Conservation (phyloP, 2,113 vertebrate species). For the Elachura formosa region DNA sequence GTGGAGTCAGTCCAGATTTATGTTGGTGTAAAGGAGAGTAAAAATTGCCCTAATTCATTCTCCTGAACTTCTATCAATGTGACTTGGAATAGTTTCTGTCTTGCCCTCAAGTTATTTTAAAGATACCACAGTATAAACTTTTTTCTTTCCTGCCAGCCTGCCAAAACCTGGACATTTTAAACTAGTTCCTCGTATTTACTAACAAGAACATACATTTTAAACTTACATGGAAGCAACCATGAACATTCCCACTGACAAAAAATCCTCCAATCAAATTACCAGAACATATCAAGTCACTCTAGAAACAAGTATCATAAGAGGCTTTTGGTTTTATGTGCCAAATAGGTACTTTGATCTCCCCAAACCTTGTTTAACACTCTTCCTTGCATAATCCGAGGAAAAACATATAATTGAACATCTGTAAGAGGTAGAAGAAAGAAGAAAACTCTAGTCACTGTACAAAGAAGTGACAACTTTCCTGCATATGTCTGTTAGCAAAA, state of each 20-base stretch:
- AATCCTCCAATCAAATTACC: background rate
- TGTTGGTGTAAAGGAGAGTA: background rate
- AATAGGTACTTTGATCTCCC: background rate
- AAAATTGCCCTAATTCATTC: background rate
- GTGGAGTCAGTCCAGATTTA: background rate
- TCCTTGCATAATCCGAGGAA: background rate
- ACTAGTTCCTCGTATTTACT: background rate
- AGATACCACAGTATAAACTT: background rate
- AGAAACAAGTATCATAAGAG: background rate
- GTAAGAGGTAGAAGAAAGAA: background rate
- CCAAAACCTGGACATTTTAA: constrained; percentile 6
- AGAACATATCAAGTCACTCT: background rate
- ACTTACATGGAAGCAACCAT: background rate
- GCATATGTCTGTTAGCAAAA: background rate
- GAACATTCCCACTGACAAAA: constrained; percentile 1
- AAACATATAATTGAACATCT: background rate
- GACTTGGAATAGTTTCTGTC: background rate
- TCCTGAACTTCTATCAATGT: background rate
- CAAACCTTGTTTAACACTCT: background rate
- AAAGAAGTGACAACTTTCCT: background rate
- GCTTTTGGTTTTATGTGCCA: background rate
- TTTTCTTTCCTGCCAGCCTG: background rate
- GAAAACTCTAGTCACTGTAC: background rate
- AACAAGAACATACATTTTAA: background rate
- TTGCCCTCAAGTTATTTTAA: background rate